Conservation (phyloP, 2,797 vertebrate genomes). For the Tympanoctomys barrerae region DNA sequence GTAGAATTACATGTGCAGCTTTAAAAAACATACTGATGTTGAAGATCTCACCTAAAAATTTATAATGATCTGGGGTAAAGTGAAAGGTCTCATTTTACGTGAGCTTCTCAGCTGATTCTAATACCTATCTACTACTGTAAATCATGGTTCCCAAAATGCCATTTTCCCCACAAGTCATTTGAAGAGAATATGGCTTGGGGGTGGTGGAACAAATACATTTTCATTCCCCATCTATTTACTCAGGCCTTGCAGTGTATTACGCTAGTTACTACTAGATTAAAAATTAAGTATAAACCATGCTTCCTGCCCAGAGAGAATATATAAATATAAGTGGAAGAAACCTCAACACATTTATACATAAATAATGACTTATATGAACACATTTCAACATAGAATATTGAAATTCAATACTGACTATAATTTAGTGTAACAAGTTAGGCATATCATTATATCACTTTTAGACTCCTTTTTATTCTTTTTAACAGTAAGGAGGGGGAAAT, state of each 20-base stretch:
- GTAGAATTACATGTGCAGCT: not conserved
- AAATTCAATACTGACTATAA: not conserved
- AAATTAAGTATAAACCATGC: not conserved
- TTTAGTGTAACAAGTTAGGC: constrained; percentile 7
- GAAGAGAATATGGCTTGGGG: constrained; percentile 5
- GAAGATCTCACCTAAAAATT: not conserved
- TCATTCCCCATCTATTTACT: not conserved
- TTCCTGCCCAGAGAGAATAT: not conserved
- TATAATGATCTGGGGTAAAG: not conserved
- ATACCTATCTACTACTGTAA: constrained; percentile 13
- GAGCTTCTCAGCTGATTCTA: not conserved
- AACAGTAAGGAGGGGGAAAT: constrained; percentile 7
- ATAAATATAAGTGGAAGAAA: not conserved
- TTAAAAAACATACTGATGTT: not conserved
- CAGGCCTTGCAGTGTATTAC: not conserved
- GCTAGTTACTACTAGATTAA: not conserved
- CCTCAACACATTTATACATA: not conserved
- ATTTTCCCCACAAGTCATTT: not conserved
- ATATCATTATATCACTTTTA: not conserved
- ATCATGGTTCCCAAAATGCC: not conserved
- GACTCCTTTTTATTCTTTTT: constrained; percentile 13
- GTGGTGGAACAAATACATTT: not conserved
- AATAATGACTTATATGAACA: constrained; percentile 9
- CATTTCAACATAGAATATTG: not conserved
- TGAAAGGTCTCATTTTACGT: not conserved